Base-by-base conservation (phyloP, 2,888 invertebrate genomes). In the Philereme vetulata region DNA sequence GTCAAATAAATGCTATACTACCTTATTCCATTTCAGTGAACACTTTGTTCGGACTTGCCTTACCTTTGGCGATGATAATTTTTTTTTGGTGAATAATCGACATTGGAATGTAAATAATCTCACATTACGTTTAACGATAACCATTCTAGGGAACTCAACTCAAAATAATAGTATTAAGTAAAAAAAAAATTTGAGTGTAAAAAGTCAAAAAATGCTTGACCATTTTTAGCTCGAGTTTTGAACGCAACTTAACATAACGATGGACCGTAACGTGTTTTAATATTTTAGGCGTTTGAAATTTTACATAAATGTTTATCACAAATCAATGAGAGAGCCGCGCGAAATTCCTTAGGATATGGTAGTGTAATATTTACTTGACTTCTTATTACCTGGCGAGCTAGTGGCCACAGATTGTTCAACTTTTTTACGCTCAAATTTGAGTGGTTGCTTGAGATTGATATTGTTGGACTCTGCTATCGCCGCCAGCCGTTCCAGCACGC, bases 381-480 rank as follows among this genome's bases (percentile, higher is more conserved):
- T 93, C 83, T 93, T 93, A 90, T 93, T 93, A 93, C 93, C 93
- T 93, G 93, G 93, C 92, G 93, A 93, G 93, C 93, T 93, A 92
- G 93, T 93, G 93, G 93, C 93, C 93, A 93, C 93, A 80, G 93
- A 93, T 93, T 93, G 93, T 93, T 93, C 93, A 93, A 93, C 93
- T 93, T 93, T 93, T 93, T 93, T 93, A 88, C 93, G 92, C 88
- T 94, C 94, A 80, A 95, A 92, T 80, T 94, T 94, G 72, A 97
- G 92, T 70, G 97, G 95, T 77, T 95, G 96, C 85, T 96, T 96
- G 60, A 97, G 93, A 86, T 96, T 95, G 90, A 97, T 95, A 69
- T 95, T 95, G 83, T 96, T 95, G 56, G 96, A 96, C 86, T 98
- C 97, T 1, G 97, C 97, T 72, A 99, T 95, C 57, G 98, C 97